Base-by-base conservation (phyloP, 1,140 invertebrate genomes). In the Drosophila pandora region DNA sequence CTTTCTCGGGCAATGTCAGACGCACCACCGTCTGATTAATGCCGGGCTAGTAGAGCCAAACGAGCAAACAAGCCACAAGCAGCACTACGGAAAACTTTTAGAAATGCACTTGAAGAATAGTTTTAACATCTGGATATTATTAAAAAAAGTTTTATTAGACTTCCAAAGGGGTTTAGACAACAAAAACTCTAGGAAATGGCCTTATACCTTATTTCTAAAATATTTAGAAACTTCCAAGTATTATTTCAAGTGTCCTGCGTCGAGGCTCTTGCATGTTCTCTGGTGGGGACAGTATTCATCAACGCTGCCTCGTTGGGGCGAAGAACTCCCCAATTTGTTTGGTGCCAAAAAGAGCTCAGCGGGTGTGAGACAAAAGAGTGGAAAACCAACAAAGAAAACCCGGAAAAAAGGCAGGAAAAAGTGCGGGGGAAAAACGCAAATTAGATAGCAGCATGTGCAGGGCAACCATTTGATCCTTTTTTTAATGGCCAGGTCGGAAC, bases 11-110 rank as follows among this genome's bases (percentile, higher is more conserved):
- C 67, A 69, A 55, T 57, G 64, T 69, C 67, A 70, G 67, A 56
- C 55, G 62, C 61, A 68, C 54, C 65, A 71, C 34, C 60, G 71
- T 71, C 82, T 87, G 82, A 87, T 87, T 87, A 87, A 87, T 87
- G 82, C 83, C 78, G 45, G 81, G 81, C 76, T 73, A 80, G 80
- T 55, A 81, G 73, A 80, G 73, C 76, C 81, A 79, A 80, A 70
- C 81, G 73, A 84, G 76, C 76, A 64, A 85, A 80, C 82, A 85
- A 74, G 81, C 77, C 81, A 81, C 81, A 84, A 79, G 57, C 69
- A 83, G 82, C 28, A 52, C 37, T 58, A 64, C 49, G 59, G 54
- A 64, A 58, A 84, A 87, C 73, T 78, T 85, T 78, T 59, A 85
- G 69, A 57, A 30, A 57, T 5, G 34, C 60, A 67, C 63, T 67